These are phyloP conservation scores for Chloroclystis v-ata DNA, from an alignment of 2,888 invertebrate genomes.

Conservation along the genomic window DNA sequence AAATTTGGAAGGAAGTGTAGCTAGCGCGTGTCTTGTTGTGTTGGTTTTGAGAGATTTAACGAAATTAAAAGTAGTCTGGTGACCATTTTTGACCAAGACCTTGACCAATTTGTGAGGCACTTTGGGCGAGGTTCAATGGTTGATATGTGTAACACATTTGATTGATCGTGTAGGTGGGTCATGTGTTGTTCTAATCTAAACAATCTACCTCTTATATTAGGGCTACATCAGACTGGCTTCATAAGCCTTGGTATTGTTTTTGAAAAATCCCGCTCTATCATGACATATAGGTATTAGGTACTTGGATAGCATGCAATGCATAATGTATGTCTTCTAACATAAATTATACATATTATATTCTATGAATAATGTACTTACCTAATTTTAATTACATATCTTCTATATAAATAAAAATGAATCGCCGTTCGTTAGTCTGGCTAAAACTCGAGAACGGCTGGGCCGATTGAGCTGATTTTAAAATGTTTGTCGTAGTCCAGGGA, in stretches of 20 bases:
- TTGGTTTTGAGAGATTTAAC: constrained; percentile 18
- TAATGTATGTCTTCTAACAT: too few relatives aligned
- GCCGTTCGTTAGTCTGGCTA: too few relatives aligned
- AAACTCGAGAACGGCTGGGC: too few relatives aligned
- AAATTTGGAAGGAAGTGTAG: background rate
- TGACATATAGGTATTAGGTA: too few relatives aligned
- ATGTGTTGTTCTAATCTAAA: constrained; percentile 2
- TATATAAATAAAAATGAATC: too few relatives aligned
- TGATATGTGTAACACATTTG: constrained; percentile 25
- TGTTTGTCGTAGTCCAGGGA: too few relatives aligned
- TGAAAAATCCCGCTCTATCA: background rate
- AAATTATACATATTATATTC: too few relatives aligned
- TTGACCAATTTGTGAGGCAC: constrained; percentile 45
- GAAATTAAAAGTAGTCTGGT: constrained; percentile 46
- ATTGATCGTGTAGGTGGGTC: constrained; percentile 23
- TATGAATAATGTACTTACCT: too few relatives aligned
- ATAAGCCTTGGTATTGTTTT: too few relatives aligned
- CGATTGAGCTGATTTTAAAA: too few relatives aligned
- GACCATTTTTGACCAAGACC: constrained; percentile 48
- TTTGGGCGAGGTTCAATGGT: constrained; percentile 41
- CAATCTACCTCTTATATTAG: constrained; percentile 10
- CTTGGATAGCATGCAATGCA: too few relatives aligned
- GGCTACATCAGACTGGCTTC: constrained; percentile 14
- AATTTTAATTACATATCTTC: too few relatives aligned
- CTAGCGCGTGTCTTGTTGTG: background rate